These are phyloP conservation scores for Pangasianodon hypophthalmus DNA, from an alignment of 2,113 vertebrate species.

Conservation along the genomic window DNA sequence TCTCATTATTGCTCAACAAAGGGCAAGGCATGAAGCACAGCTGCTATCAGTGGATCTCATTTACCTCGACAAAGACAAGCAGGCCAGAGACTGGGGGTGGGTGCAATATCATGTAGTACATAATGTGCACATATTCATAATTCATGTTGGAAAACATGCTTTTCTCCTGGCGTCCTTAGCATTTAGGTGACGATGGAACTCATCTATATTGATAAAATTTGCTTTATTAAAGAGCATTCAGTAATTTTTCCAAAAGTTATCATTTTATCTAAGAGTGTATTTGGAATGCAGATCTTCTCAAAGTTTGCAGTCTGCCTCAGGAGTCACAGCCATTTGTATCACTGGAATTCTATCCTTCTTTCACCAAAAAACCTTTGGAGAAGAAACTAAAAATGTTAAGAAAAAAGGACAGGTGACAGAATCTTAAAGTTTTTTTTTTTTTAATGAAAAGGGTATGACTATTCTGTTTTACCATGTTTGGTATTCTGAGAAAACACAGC, in stretches of 20 bases:
- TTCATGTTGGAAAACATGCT: constrained; percentile 1
- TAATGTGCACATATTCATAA: neutral
- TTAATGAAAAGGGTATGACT: neutral
- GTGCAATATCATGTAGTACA: constrained; percentile 4
- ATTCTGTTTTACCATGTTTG: neutral
- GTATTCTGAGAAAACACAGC: neutral
- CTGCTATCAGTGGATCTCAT: constrained; percentile 38
- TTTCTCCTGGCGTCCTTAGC: neutral
- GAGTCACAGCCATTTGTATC: too few relatives aligned
- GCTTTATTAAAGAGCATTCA: neutral
- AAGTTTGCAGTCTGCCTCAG: neutral
- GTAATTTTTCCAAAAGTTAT: neutral
- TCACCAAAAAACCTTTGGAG: neutral
- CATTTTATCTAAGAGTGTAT: neutral
- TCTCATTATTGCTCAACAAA: constrained; percentile 47
- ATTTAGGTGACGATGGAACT: neutral
- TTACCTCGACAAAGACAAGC: constrained; percentile 17
- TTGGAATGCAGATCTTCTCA: neutral
- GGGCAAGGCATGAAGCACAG: constrained; percentile 34
- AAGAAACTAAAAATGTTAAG: neutral
- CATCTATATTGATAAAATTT: neutral
- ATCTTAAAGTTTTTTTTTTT: neutral
- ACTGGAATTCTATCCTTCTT: neutral
- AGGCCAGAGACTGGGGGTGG: neutral
- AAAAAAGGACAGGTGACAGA: neutral